A percentile compares a stretch with the other conserved stretches of the same genome.
These are phyloP conservation scores for Athrips mouffetella DNA, from an alignment of 2,888 invertebrate genomes.

Conservation along the genomic window DNA sequence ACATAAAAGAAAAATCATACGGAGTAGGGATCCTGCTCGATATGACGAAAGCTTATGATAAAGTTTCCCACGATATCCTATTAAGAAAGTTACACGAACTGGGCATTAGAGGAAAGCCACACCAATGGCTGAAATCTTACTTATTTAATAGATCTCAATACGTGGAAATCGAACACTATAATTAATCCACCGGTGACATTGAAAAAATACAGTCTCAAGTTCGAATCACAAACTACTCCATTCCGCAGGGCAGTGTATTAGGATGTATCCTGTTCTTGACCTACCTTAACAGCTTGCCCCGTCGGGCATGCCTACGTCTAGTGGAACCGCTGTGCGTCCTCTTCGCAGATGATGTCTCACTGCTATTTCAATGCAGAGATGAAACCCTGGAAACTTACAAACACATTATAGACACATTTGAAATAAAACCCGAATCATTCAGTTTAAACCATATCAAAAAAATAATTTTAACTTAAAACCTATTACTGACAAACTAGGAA, in stretches of 20 bases:
- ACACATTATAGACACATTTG: not conserved
- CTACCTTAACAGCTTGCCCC: not conserved
- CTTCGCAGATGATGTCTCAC: not conserved
- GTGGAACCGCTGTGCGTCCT: not conserved
- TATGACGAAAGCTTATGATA: not conserved
- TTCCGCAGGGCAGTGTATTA: not conserved
- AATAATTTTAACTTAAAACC: not conserved
- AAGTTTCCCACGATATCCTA: not conserved
- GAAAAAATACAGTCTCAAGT: not conserved
- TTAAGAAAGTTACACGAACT: not conserved
- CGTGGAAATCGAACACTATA: not conserved
- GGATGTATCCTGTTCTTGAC: not conserved
- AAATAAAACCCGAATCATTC: not conserved
- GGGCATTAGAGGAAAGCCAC: not conserved
- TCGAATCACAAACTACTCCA: not conserved
- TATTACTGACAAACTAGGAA: not conserved
- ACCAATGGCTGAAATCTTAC: not conserved
- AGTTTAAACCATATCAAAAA: not conserved
- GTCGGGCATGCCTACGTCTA: too few relatives aligned
- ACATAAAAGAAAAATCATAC: not conserved
- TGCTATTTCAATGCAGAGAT: not conserved
- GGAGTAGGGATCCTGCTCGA: not conserved
- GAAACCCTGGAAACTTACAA: not conserved
- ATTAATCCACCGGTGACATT: not conserved
- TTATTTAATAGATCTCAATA: not conserved